A percentile compares a stretch with the other conserved stretches of the same genome.
Conservation (phyloP, 35 echinoderm and acorn worm species). For the Acanthaster planci region DNA sequence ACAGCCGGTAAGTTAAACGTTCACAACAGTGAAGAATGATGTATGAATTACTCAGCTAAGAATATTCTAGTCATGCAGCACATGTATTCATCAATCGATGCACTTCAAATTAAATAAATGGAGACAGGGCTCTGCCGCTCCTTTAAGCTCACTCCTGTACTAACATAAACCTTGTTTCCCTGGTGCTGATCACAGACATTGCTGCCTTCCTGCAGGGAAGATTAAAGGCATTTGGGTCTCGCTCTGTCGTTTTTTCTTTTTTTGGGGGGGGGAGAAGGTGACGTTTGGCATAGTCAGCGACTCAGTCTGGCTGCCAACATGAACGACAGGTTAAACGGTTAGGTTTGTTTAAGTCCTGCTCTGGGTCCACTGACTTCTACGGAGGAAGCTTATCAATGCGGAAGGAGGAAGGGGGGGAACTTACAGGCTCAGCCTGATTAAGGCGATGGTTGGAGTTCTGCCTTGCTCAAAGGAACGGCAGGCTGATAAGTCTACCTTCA, state of each 20-base stretch:
- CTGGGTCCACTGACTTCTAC: too few species aligned
- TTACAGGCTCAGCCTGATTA: conserved; percentile 10
- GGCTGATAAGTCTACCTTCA: neutral
- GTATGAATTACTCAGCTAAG: too few species aligned
- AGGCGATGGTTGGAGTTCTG: conserved; percentile 8
- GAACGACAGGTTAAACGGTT: too few species aligned
- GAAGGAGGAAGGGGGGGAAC: neutral
- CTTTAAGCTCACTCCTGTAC: conserved; percentile 17
- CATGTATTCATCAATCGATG: too few species aligned
- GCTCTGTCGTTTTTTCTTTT: neutral
- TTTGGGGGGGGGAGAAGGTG: too few species aligned
- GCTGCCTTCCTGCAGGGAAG: conserved; percentile 15
- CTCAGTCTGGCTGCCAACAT: too few species aligned
- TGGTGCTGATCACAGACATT: neutral
- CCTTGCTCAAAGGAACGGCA: neutral
- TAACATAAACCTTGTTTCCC: conserved; percentile 20
- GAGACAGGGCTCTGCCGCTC: neutral
- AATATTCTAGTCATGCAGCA: too few species aligned
- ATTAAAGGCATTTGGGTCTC: conserved; percentile 7
- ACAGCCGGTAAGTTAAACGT: too few species aligned
- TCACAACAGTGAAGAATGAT: too few species aligned
- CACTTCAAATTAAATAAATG: too few species aligned
- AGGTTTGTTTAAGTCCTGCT: too few species aligned
- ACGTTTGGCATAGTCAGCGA: too few species aligned
- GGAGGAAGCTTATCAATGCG: neutral